Conservation (phyloP, 2,113 vertebrate species). For the Tylochromis polylepis region DNA sequence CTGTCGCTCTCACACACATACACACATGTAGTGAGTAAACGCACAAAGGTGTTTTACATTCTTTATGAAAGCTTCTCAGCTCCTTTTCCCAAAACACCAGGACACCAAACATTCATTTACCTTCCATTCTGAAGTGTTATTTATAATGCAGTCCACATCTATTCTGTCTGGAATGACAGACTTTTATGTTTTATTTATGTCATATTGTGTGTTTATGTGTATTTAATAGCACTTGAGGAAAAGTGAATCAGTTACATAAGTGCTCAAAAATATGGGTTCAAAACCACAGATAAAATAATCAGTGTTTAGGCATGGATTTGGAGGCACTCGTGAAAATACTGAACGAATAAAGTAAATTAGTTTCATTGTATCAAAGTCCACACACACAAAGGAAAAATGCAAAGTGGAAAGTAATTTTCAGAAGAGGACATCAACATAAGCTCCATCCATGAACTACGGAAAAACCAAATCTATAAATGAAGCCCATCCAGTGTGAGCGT, state of each 20-base stretch:
- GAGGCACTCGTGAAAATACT: background rate
- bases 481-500: no score
- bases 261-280: background rate
- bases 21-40: background rate
- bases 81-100: background rate
- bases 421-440: no score
- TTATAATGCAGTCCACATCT: background rate
- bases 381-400: background rate
- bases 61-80: background rate
- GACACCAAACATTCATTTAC: background rate
- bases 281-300: background rate
- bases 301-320: background rate
- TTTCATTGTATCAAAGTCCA: background rate
- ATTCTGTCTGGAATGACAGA: background rate
- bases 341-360: background rate
- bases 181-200: background rate
- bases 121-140: background rate
- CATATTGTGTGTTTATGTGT: background rate
- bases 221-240: background rate
- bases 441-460: no score
- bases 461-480: no score
- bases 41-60: background rate
- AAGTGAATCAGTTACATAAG: background rate
- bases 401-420: background rate
- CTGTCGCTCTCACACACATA: background rate